Evolutionary conservation across 2,888 invertebrate genomes (phyloP).

Genomic region (Leistus spinibarbis): DNA sequence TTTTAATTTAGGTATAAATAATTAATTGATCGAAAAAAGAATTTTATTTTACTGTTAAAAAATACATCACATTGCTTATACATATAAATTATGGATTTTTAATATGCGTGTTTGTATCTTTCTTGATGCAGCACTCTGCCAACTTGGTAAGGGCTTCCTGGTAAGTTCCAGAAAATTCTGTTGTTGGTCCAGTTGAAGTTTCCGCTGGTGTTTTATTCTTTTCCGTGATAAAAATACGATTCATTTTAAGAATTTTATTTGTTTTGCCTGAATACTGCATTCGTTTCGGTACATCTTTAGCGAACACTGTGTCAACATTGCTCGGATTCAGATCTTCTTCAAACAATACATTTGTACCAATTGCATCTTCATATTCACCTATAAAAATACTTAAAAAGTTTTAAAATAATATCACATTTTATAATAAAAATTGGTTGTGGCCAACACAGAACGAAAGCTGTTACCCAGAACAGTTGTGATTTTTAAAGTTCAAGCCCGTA

Average conservation of each 20-base stretch:
- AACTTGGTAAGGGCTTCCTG: slow-evolving; percentile 29
- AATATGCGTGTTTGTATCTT: neutral
- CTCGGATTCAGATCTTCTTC: slow-evolving; percentile 28
- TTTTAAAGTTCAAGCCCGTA: too few relatives aligned
- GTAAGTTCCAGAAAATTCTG: slow-evolving; percentile 24
- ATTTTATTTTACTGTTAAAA: neutral
- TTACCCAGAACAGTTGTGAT: too few relatives aligned
- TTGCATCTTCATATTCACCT: slow-evolving; percentile 35
- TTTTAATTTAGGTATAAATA: neutral
- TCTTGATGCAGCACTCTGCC: slow-evolving; percentile 28
- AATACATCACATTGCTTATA: neutral
- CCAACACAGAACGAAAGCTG: too few relatives aligned
- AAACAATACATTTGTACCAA: slow-evolving; percentile 31
- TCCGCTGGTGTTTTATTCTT: slow-evolving; percentile 13
- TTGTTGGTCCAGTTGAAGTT: slow-evolving; percentile 11
- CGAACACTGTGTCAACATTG: slow-evolving; percentile 25
- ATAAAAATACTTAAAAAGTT: neutral
- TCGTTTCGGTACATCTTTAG: slow-evolving; percentile 18
- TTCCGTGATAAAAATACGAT: slow-evolving; percentile 33
- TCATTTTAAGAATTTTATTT: slow-evolving; percentile 35
- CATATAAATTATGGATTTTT: neutral
- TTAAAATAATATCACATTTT: neutral
- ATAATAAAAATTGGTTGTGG: too few relatives aligned
- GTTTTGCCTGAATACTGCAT: slow-evolving; percentile 32
- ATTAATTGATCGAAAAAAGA: neutral